Evolutionary conservation across 2,888 invertebrate species (phyloP).

Genomic region (Lathronympha strigana): DNA sequence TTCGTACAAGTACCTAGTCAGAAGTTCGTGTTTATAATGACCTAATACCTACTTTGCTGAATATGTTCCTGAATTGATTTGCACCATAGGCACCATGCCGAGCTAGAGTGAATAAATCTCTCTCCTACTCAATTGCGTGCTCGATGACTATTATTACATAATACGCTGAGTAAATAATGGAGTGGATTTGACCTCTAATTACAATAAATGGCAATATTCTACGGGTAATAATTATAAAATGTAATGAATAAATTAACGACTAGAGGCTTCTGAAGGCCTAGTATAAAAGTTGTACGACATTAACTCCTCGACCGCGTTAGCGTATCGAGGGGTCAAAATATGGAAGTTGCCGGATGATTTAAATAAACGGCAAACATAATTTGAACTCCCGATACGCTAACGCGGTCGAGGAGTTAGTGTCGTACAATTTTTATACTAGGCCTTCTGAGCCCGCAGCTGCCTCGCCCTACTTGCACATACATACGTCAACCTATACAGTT

Average conservation of each 20-base stretch:
- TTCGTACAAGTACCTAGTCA: not conserved
- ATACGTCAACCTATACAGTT: not conserved
- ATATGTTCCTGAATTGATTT: not conserved
- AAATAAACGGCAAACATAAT: too few relatives aligned
- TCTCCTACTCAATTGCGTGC: constrained; percentile 1
- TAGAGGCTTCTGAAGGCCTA: too few relatives aligned
- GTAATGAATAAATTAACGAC: constrained; percentile 19
- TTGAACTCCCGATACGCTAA: too few relatives aligned
- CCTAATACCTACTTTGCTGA: not conserved
- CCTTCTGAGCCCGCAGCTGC: constrained; percentile 13
- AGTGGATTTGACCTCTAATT: constrained; percentile 6
- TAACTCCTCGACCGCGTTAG: too few relatives aligned
- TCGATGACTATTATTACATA: not conserved
- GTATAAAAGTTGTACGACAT: too few relatives aligned
- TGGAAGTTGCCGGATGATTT: too few relatives aligned
- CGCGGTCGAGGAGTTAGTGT: too few relatives aligned
- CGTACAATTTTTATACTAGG: too few relatives aligned
- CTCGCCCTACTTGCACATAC: constrained; percentile 19
- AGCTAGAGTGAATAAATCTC: not conserved
- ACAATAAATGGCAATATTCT: not conserved
- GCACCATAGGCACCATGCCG: not conserved
- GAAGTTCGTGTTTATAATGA: not conserved
- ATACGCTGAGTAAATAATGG: constrained; percentile 1
- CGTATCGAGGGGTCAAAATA: too few relatives aligned
- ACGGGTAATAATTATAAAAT: constrained; percentile 18